Conservation (phyloP, 2,888 invertebrate genomes). For the Craniophora ligustri region DNA sequence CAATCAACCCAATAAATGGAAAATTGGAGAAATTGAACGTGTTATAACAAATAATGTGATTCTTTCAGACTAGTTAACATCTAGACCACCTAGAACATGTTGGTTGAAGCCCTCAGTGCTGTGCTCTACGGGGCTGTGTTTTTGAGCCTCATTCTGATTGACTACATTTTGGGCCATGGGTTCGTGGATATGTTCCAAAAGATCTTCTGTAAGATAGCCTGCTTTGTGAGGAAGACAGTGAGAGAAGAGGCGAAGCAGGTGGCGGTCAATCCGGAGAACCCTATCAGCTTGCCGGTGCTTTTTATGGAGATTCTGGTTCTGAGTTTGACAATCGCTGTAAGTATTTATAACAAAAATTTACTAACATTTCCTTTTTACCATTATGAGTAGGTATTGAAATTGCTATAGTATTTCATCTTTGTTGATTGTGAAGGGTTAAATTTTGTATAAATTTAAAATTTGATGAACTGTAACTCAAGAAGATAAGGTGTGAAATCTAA, state of each 20-base stretch:
- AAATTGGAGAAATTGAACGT: slow-evolving; percentile 46
- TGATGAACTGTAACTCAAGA: too few species aligned
- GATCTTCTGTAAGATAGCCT: slow-evolving; percentile 64
- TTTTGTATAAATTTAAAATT: too few species aligned
- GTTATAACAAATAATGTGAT: slow-evolving; percentile 48
- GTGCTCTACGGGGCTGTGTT: slow-evolving; percentile 61
- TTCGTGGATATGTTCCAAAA: slow-evolving; percentile 66
- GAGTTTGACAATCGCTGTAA: slow-evolving; percentile 67
- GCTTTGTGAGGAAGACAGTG: slow-evolving; percentile 66
- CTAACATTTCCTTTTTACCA: too few species aligned
- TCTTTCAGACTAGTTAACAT: slow-evolving; percentile 4
- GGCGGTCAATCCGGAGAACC: slow-evolving; percentile 44
- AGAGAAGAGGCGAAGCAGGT: slow-evolving; percentile 63
- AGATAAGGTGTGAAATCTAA: too few species aligned
- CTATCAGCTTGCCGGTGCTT: slow-evolving; percentile 65
- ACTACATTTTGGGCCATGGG: slow-evolving; percentile 74
- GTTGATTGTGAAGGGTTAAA: too few species aligned
- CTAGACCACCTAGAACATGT: slow-evolving; percentile 57
- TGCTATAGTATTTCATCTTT: too few species aligned
- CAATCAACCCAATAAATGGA: slow-evolving; percentile 25
- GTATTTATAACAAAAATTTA: slow-evolving; percentile 35
- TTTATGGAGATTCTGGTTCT: slow-evolving; percentile 69
- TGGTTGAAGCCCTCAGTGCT: slow-evolving; percentile 51
- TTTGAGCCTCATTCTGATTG: slow-evolving; percentile 67
- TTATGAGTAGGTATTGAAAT: too few species aligned